These are phyloP conservation scores for Turritopsis rubra DNA, from an alignment of 30 jellyfish, hydroid and myxozoan genomes.

Conservation along the genomic window DNA sequence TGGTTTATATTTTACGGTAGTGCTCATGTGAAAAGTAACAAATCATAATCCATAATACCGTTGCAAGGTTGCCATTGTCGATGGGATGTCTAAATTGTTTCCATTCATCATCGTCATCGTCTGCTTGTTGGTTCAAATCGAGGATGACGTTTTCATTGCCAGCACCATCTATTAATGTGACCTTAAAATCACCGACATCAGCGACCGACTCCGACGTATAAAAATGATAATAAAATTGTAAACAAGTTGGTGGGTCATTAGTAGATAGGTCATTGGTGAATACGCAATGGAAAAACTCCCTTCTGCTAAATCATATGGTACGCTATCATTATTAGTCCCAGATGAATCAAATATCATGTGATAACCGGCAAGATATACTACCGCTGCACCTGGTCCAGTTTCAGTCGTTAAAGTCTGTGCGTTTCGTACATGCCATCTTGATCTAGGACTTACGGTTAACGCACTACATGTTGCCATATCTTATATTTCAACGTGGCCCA, in stretches of 20 bases:
- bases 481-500: constrained; percentile 12
- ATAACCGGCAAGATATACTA: not conserved
- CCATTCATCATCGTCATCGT: not conserved
- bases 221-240: not conserved
- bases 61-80: not conserved
- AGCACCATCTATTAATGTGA: not conserved
- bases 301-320: not conserved
- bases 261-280: not conserved
- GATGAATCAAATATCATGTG: not conserved
- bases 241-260: not conserved
- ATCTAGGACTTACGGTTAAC: not conserved
- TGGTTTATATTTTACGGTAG: too few species aligned
- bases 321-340: not conserved
- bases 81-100: not conserved
- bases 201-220: not conserved
- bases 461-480: not conserved
- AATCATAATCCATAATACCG: not conserved
- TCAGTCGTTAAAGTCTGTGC: not conserved
- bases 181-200: not conserved
- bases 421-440: not conserved
- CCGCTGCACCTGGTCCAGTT: not conserved
- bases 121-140: not conserved
- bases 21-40: too few species aligned
- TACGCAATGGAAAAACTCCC: not conserved
- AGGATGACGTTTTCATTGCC: not conserved